Percentiles rank a stretch among this genome's conserved stretches.
Conservation (phyloP, 1,140 invertebrate genomes). For the Drosophila tristis region DNA sequence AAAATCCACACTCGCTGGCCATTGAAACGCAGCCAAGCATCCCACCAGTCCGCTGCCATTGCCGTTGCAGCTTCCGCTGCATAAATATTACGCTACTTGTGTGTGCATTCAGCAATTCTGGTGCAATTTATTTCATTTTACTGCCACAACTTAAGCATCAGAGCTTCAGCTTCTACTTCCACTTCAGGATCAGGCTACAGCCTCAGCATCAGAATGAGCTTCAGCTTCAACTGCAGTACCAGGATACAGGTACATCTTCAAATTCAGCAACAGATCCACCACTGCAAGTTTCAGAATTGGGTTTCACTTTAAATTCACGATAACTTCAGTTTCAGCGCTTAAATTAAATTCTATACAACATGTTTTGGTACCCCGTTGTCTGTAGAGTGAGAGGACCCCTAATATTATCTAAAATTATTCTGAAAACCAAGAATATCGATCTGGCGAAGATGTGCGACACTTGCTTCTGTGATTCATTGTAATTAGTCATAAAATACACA, state of each 20-base stretch:
- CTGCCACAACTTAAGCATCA: conserved; percentile 22
- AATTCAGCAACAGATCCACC: no score
- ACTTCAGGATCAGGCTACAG: conserved; percentile 12
- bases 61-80: conserved; percentile 61
- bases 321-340: conserved; percentile 12
- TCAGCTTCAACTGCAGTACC: conserved; percentile 13
- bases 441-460: background rate
- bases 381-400: no score
- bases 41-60: conserved; percentile 38
- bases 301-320: no score
- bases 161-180: conserved; percentile 23
- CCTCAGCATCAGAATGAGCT: conserved; percentile 1
- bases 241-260: background rate
- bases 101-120: conserved; percentile 63
- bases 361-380: conserved; percentile 1
- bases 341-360: conserved; percentile 61
- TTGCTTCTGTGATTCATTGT: no score
- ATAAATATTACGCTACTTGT: conserved; percentile 79
- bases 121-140: conserved; percentile 76
- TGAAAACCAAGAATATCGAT: no score
- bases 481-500: no score
- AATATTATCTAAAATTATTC: no score
- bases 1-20: conserved; percentile 28
- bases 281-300: no score
- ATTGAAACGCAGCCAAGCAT: conserved; percentile 80